Evolutionary conservation across 2,888 invertebrate species (phyloP).

Genomic region (Calameuta pallipes): DNA sequence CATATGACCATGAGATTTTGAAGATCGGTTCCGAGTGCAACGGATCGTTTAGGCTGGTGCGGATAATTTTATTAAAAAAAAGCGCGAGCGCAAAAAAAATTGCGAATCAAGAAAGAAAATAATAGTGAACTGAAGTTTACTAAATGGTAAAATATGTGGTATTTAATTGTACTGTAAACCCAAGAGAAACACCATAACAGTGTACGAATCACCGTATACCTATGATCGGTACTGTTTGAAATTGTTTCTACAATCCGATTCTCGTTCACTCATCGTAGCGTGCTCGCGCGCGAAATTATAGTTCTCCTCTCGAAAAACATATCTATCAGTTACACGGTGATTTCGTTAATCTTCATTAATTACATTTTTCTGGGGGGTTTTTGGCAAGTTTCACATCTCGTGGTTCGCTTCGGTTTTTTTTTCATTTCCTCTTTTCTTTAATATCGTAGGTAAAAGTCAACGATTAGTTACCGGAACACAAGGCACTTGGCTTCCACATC

Average conservation of each 20-base stretch:
- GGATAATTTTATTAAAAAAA: neutral
- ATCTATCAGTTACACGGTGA: neutral
- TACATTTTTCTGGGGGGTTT: neutral
- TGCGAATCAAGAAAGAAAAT: neutral
- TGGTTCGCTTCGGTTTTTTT: conserved; percentile 24
- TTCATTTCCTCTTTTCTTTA: conserved; percentile 33
- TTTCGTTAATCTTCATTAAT: neutral
- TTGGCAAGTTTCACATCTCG: neutral
- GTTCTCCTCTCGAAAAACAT: neutral
- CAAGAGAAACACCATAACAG: neutral
- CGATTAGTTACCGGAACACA: conserved; percentile 65
- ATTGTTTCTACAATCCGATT: neutral
- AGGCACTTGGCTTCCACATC: conserved; percentile 65
- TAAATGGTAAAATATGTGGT: neutral
- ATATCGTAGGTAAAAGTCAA: conserved; percentile 63
- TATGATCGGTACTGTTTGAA: neutral
- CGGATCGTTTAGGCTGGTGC: neutral
- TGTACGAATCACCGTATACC: no score
- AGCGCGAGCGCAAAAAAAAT: neutral
- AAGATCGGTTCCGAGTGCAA: neutral
- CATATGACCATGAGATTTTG: neutral
- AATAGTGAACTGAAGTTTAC: neutral
- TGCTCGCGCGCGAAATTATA: neutral
- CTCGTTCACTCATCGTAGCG: neutral
- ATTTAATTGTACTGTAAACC: neutral